Conservation (phyloP, 92 coral and sea anemone species). For the Metridium senile region DNA sequence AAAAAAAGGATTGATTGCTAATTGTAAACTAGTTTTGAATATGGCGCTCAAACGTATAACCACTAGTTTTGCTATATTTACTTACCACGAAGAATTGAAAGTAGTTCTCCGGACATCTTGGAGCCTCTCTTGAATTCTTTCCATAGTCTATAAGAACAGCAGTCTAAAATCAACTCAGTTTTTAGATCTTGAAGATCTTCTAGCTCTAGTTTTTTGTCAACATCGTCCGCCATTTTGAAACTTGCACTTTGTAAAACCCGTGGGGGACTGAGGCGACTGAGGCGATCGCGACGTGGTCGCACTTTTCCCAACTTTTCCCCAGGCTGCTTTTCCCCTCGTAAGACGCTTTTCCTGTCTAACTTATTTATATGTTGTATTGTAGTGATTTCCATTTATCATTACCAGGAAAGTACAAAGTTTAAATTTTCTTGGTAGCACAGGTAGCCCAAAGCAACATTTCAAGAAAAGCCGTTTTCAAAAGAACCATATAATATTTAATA, state of each 20-base stretch:
- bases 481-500: too few relatives aligned
- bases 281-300: too few relatives aligned
- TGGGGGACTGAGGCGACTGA: not conserved
- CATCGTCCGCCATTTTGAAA: constrained; percentile 35
- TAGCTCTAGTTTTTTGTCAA: not conserved
- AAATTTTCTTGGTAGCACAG: not conserved
- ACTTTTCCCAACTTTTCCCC: too few relatives aligned
- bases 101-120: constrained; percentile 2
- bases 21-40: too few relatives aligned
- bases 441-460: not conserved
- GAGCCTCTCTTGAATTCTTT: constrained; percentile 45
- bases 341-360: too few relatives aligned
- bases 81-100: constrained; percentile 21
- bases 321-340: too few relatives aligned
- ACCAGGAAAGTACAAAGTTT: not conserved
- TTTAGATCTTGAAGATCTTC: not conserved
- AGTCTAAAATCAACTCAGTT: constrained; percentile 48
- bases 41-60: constrained; percentile 10
- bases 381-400: not conserved
- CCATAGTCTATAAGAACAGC: constrained; percentile 54
- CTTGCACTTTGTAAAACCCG: not conserved
- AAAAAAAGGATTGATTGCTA: too few relatives aligned
- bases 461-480: not conserved
- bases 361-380: too few relatives aligned
- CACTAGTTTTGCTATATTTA: not conserved